Percentiles rank a stretch among this genome's conserved stretches.
phyloP scores from a whole-genome alignment of 2,113 vertebrate genomes.

The Erinaceus europaeus region DNA sequence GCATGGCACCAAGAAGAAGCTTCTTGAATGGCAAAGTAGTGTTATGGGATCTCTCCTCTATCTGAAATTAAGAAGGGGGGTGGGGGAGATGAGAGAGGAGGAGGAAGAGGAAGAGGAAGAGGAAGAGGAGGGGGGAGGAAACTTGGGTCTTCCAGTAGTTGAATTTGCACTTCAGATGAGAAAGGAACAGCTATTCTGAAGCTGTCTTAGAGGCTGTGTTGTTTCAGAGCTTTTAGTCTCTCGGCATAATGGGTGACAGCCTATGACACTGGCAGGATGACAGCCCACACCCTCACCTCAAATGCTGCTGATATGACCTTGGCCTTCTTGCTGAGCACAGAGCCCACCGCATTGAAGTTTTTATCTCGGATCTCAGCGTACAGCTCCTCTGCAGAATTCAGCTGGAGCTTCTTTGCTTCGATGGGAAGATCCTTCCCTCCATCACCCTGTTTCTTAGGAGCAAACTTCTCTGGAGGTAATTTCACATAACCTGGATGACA shows the following conservation, averaged over 20 bases:
- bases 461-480: slow-evolving; percentile 97
- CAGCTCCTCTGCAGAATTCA: slow-evolving; percentile 97
- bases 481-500: slow-evolving; percentile 91
- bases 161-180: not conserved
- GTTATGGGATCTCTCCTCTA: no score
- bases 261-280: not conserved
- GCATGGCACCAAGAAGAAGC: no score
- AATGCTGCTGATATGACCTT: slow-evolving; percentile 98
- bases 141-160: not conserved
- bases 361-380: slow-evolving; percentile 98
- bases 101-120: no score
- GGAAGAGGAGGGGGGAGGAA: not conserved
- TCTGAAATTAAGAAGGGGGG: no score
- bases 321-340: slow-evolving; percentile 97
- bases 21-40: no score
- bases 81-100: no score
- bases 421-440: slow-evolving; percentile 93
- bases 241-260: accelerated
- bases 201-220: accelerated
- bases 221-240: no score
- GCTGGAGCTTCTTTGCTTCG: slow-evolving; percentile 95
- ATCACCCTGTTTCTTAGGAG: slow-evolving; percentile 94
- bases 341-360: slow-evolving; percentile 97
- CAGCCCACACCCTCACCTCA: slow-evolving; percentile 85
- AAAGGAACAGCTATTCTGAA: accelerated